Conservation (phyloP, 2,888 invertebrate genomes). For the Nomada goodeniana region DNA sequence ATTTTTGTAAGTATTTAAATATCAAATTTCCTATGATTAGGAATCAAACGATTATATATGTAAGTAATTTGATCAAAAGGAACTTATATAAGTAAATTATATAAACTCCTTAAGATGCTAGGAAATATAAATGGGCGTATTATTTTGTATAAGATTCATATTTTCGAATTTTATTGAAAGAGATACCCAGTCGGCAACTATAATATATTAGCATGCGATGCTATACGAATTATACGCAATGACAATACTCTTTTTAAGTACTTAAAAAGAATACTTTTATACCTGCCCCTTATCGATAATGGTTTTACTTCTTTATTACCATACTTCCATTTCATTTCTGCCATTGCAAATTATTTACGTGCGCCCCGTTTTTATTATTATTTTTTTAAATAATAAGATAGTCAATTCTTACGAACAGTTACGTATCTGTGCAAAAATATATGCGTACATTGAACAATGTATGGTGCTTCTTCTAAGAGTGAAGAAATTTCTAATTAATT, state of each 20-base stretch:
- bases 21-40: too few relatives aligned
- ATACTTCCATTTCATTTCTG: constrained; percentile 34
- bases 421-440: constrained; percentile 30
- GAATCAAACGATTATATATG: background rate
- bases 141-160: background rate
- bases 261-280: constrained; percentile 7
- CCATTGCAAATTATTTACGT: constrained; percentile 38
- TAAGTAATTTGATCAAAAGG: background rate
- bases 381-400: constrained; percentile 20
- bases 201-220: background rate
- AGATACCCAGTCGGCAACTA: constrained; percentile 2
- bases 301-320: constrained; percentile 34
- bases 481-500: constrained; percentile 17
- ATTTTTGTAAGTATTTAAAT: constrained; percentile 19
- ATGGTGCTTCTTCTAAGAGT: constrained; percentile 49
- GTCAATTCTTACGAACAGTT: constrained; percentile 32
- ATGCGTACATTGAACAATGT: constrained; percentile 49
- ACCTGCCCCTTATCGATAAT: background rate
- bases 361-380: constrained; percentile 50
- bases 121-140: background rate
- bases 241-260: constrained; percentile 5
- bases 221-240: constrained; percentile 8
- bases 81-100: constrained; percentile 3
- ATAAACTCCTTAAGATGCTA: background rate
- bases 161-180: background rate